A percentile compares a stretch with the other conserved stretches of the same genome.
Conservation (phyloP, 2,888 invertebrate species). For the Loripinus fragilis region DNA sequence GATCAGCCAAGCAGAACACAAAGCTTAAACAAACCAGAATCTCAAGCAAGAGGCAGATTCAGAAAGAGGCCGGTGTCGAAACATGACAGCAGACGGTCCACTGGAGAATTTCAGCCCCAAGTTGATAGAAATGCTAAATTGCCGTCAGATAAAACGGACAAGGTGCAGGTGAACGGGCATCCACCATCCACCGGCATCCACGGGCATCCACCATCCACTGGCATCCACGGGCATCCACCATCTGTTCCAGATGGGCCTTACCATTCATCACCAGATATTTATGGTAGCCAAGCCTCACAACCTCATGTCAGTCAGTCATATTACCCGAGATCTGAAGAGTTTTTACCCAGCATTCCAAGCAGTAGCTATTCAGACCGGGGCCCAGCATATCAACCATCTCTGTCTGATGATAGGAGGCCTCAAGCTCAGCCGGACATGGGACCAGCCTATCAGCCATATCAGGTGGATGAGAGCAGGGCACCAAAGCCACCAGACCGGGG, state of each 20-base stretch:
- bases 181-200: too few species aligned
- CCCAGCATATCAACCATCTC: not conserved
- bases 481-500: not conserved
- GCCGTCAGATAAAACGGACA: not conserved
- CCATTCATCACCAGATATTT: constrained; percentile 9
- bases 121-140: not conserved
- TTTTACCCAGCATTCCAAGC: constrained; percentile 50
- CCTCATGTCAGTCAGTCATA: constrained; percentile 63
- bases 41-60: constrained; percentile 16
- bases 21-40: constrained; percentile 44
- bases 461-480: not conserved
- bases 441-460: not conserved
- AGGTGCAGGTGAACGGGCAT: not conserved
- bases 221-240: not conserved
- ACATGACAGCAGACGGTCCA: constrained; percentile 40
- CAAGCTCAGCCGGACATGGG: not conserved
- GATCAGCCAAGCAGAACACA: constrained; percentile 41
- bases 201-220: not conserved
- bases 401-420: not conserved
- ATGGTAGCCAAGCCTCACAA: constrained; percentile 25
- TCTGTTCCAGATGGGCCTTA: not conserved
- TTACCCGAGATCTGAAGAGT: constrained; percentile 58
- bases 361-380: constrained; percentile 37
- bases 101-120: constrained; percentile 3
- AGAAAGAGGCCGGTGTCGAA: constrained; percentile 55